Base-by-base conservation (phyloP, 2,113 vertebrate genomes). In the Capreolus pygargus region DNA sequence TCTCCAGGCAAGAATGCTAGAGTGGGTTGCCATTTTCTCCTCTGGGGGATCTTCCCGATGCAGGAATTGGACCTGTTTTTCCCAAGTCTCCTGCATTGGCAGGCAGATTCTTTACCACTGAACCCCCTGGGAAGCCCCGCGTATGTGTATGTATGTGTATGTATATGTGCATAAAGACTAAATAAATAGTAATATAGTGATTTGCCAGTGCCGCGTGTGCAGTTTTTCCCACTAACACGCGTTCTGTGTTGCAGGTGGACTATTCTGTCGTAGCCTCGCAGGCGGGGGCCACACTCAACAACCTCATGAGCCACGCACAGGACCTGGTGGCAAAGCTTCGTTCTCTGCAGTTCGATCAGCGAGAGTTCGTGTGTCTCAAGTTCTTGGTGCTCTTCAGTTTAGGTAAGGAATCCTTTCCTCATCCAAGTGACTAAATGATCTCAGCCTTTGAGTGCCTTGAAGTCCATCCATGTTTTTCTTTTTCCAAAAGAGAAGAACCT, bases 331-430 rank as follows among this genome's bases (percentile, higher is more conserved):
- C 98, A 93, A 99, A 99, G 98, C 99, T 99, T 79, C 99, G 99
- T 17, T 99, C 99, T 1, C 99, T 99, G 21, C 99, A 99, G 99
- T 99, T 99, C 61, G 99, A 99, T 98, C 99, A 99, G 95, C 99
- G 99, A 98, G 99, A 99, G 98, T 99, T 99, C 30, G 99, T 99
- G 97, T 99, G 99, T 98, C 99, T 99, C 98, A 99, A 99, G 99
- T 99, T 99, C 98, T 98, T 99, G 98, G 99, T 99, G 98, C 99
- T 99, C 82, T 99, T 99, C 98, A 99, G 99, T 98, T 99, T 99
- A 98, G 99, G 99, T 99, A 99, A 99, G 99, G 98, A 85, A 30
- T 39, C n/a, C 21, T 89, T 13, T 95, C 12, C 85, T 97, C 93
- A 4, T 95, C 14, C 1, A 19, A 11, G 10, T 47, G 21, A 6